These are phyloP conservation scores for Loripinus fragilis DNA, from an alignment of 2,888 invertebrate genomes.

Conservation along the genomic window DNA sequence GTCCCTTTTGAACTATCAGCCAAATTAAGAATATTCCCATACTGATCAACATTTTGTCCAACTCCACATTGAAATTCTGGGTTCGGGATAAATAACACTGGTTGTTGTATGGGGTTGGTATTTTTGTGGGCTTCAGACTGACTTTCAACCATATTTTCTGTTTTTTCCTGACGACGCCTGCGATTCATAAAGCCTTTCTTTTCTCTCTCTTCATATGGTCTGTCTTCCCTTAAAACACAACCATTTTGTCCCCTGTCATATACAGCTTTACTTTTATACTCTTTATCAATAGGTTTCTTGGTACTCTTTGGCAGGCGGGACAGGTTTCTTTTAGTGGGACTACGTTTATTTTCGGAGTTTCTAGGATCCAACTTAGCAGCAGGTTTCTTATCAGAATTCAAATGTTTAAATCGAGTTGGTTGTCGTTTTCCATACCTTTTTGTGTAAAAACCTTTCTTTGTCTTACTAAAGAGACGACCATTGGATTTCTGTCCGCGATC, in stretches of 20 bases:
- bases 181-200: not conserved
- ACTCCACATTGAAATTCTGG: not conserved
- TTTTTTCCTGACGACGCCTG: not conserved
- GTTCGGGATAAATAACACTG: slow-evolving; percentile 1
- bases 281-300: not conserved
- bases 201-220: slow-evolving; percentile 3
- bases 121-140: not conserved
- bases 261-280: not conserved
- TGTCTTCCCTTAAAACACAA: not conserved
- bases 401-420: not conserved
- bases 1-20: no score
- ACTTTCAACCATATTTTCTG: not conserved
- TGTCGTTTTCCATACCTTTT: not conserved
- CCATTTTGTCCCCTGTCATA: slow-evolving; percentile 1
- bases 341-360: not conserved
- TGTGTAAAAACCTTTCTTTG: not conserved
- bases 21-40: not conserved
- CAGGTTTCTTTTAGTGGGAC: not conserved
- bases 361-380: not conserved
- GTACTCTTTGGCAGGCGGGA: no score
- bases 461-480: not conserved
- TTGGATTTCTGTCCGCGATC: not conserved
- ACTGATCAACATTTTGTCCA: slow-evolving; percentile 4
- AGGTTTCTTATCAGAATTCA: not conserved
- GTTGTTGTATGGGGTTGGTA: not conserved